A percentile compares a stretch with the other conserved stretches of the same genome.
Conservation (phyloP, 2,113 vertebrate species). For the Anhinga anhinga region DNA sequence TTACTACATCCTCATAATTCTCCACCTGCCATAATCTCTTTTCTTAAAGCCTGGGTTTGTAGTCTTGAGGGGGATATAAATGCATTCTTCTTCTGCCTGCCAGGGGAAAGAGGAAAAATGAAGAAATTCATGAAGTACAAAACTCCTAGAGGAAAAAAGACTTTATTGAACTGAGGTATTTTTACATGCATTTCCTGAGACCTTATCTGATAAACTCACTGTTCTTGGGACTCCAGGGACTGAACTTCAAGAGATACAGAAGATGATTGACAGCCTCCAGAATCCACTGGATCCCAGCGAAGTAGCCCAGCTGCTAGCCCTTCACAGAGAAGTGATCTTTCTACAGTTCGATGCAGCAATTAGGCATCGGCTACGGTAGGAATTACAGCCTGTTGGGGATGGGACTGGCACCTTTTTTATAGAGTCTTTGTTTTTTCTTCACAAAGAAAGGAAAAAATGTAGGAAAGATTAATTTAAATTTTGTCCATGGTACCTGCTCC, state of each 20-base stretch:
- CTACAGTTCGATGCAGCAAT: conserved; percentile 72
- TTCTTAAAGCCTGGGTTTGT: neutral
- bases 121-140: neutral
- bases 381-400: neutral
- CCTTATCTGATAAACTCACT: neutral
- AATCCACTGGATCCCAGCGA: conserved; percentile 64
- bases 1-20: neutral
- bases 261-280: conserved; percentile 69
- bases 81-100: neutral
- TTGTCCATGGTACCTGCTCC: neutral
- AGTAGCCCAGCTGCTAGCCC: conserved; percentile 60
- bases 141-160: neutral
- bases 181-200: neutral
- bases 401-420: neutral
- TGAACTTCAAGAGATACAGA: conserved; percentile 76
- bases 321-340: conserved; percentile 72
- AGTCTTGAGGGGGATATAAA: neutral
- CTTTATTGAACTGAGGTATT: neutral
- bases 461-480: neutral
- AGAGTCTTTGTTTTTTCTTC: neutral
- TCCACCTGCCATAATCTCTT: neutral
- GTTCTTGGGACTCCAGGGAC: conserved; percentile 41
- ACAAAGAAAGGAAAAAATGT: neutral
- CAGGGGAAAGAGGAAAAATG: neutral
- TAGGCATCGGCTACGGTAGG: conserved; percentile 69